phyloP scores from a whole-genome alignment of 2,888 invertebrate genomes.

The Diloba caeruleocephala region DNA sequence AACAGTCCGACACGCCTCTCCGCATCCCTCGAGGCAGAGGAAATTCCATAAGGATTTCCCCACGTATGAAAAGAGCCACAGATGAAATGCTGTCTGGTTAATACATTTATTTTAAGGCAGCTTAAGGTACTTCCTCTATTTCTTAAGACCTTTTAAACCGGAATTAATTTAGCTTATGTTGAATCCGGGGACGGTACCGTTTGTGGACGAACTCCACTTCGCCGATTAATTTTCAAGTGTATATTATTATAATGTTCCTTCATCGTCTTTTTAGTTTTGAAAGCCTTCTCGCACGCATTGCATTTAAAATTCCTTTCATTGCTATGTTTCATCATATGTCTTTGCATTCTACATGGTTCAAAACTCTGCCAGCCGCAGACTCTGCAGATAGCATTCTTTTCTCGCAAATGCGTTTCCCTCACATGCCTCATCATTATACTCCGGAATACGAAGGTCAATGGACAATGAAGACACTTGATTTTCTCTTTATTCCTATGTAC shows the following conservation, averaged over 20 bases:
- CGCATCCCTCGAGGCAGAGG: too few species aligned
- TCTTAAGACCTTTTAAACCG: too few species aligned
- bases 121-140: too few species aligned
- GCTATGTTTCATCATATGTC: conserved; percentile 53
- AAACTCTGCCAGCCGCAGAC: conserved; percentile 65
- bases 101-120: too few species aligned
- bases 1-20: too few species aligned
- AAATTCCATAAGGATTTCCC: too few species aligned
- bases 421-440: conserved; percentile 59
- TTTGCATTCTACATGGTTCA: conserved; percentile 36
- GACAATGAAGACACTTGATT: conserved; percentile 57
- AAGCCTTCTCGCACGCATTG: conserved; percentile 36
- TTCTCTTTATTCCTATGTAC: conserved; percentile 52
- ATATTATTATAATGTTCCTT: conserved; percentile 40
- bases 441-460: conserved; percentile 57
- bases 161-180: too few species aligned
- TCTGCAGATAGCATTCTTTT: conserved; percentile 70
- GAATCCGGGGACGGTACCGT: too few species aligned
- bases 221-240: conserved; percentile 29
- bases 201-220: neutral
- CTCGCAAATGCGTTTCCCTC: conserved; percentile 58
- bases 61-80: too few species aligned
- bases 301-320: conserved; percentile 40
- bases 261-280: conserved; percentile 51
- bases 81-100: too few species aligned